Conservation (phyloP, 2,113 vertebrate genomes). For the Edolisoma coerulescens region DNA sequence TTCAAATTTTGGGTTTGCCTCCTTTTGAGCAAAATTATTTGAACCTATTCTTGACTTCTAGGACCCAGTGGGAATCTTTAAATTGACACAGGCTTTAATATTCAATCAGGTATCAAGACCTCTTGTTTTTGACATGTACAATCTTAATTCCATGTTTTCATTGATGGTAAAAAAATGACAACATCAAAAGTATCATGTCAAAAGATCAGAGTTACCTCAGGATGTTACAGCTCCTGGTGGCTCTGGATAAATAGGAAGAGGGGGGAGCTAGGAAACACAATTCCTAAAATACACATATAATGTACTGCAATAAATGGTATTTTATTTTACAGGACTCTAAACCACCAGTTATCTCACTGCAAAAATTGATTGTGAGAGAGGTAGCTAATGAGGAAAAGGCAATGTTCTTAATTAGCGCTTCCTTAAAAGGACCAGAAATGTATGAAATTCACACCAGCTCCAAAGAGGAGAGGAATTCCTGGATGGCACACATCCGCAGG, state of each 20-base stretch:
- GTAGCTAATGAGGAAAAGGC: conserved; percentile 95
- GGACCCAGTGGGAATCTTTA: neutral
- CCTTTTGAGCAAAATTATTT: neutral
- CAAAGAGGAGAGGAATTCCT: conserved; percentile 91
- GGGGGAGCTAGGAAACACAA: neutral
- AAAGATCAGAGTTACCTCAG: neutral
- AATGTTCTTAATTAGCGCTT: conserved; percentile 97
- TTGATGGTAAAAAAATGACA: neutral
- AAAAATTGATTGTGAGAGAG: conserved; percentile 94
- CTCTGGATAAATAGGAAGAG: neutral
- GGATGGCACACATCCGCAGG: conserved; percentile 90
- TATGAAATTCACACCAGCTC: conserved; percentile 92
- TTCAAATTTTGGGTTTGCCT: neutral
- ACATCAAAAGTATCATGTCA: neutral
- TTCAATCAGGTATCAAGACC: neutral
- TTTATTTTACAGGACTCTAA: conserved; percentile 85
- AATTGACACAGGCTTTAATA: neutral
- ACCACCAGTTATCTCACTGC: conserved; percentile 89
- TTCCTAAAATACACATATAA: neutral
- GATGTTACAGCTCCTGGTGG: neutral
- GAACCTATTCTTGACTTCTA: neutral
- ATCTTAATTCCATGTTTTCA: neutral
- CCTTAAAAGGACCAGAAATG: conserved; percentile 92
- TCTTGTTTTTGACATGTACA: neutral
- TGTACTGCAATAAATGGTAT: neutral